Evolutionary conservation across 2,888 invertebrate genomes (phyloP).

Genomic region (Brassicogethes aeneus): DNA sequence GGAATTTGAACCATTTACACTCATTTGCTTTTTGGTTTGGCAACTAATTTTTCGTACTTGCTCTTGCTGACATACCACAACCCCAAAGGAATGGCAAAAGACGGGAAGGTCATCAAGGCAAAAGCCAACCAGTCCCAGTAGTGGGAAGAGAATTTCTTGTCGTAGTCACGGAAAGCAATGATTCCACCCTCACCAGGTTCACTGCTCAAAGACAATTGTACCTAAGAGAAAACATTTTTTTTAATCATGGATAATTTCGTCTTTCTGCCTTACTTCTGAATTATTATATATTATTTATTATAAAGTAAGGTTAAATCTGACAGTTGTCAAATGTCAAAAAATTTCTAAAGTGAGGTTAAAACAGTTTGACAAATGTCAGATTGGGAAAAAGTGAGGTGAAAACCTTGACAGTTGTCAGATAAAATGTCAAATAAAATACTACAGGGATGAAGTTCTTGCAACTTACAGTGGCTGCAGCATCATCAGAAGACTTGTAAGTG

Average conservation of each 20-base stretch:
- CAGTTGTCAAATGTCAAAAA: not conserved
- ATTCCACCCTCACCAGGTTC: conserved; percentile 95
- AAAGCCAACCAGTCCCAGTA: conserved; percentile 96
- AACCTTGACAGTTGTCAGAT: too few species aligned
- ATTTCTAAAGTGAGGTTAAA: conserved; percentile 1
- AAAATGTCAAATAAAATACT: too few species aligned
- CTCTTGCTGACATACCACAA: conserved; percentile 93
- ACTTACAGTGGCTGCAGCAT: conserved; percentile 20
- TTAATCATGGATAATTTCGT: too few species aligned
- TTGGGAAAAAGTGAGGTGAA: too few species aligned
- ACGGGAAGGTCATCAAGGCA: conserved; percentile 92
- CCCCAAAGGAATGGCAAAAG: conserved; percentile 86
- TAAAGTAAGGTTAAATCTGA: too few species aligned
- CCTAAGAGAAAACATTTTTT: conserved; percentile 46
- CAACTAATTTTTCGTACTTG: conserved; percentile 77
- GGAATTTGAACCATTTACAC: conserved; percentile 9
- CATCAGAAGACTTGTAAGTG: conserved; percentile 73
- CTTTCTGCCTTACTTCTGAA: conserved; percentile 2
- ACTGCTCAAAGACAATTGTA: conserved; percentile 66
- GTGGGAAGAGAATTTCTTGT: conserved; percentile 95
- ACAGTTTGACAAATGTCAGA: too few species aligned
- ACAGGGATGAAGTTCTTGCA: too few species aligned
- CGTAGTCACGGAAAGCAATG: conserved; percentile 85
- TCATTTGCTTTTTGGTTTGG: conserved; percentile 57
- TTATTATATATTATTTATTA: not conserved